Conservation (phyloP, 2,113 vertebrate genomes). For the Meleagris gallopavo region DNA sequence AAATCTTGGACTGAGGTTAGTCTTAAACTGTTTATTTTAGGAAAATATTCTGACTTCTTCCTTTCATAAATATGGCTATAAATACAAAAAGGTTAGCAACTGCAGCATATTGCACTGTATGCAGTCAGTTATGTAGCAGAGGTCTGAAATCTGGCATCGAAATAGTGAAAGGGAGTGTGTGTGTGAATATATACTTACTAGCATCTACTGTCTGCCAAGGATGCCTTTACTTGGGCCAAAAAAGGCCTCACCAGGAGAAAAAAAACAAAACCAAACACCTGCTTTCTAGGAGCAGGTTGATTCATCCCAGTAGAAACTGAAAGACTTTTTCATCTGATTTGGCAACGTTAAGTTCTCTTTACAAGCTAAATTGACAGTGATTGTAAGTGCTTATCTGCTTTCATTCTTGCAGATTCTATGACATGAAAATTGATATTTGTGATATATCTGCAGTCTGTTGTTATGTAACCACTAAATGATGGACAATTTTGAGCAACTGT, state of each 20-base stretch:
- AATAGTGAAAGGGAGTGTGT: not conserved
- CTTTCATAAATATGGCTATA: not conserved
- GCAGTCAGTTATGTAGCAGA: not conserved
- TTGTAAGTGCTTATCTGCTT: not conserved
- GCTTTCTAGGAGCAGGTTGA: not conserved
- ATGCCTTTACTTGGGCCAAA: not conserved
- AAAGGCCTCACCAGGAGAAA: not conserved
- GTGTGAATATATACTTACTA: not conserved
- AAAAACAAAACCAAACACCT: not conserved
- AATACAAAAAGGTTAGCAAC: not conserved
- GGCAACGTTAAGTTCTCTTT: not conserved
- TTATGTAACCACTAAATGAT: not conserved
- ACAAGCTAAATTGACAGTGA: not conserved
- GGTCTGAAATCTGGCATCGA: not conserved
- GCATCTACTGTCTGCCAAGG: not conserved
- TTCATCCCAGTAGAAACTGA: not conserved
- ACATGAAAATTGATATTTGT: not conserved
- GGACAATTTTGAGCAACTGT: not conserved
- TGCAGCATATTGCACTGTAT: not conserved
- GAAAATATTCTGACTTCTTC: not conserved
- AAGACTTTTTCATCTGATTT: not conserved
- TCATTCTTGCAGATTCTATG: not conserved
- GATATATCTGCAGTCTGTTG: not conserved
- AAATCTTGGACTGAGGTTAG: conserved; percentile 87
- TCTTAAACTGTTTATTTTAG: not conserved